Evolutionary conservation across 2,113 vertebrate genomes (phyloP).

Genomic region (Rhinolophus ferrumequinum): DNA sequence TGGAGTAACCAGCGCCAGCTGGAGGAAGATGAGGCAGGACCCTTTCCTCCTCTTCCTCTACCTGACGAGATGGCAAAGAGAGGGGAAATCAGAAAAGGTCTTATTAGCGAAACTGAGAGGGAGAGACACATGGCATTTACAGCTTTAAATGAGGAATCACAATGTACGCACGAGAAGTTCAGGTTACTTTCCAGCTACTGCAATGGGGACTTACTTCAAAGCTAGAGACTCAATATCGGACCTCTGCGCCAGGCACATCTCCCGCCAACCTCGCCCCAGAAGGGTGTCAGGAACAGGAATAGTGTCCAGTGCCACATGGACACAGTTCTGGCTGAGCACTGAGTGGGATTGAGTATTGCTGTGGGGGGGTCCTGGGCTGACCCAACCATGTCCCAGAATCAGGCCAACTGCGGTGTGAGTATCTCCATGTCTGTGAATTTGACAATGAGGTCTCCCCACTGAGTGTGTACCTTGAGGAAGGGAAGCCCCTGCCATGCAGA

Average conservation of each 20-base stretch:
- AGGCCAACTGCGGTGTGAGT: constrained; percentile 92
- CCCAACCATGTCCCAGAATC: constrained; percentile 82
- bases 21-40: background rate
- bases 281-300: background rate
- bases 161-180: background rate
- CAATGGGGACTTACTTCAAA: background rate
- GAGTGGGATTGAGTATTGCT: background rate
- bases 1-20: too few relatives aligned
- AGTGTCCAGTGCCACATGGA: background rate
- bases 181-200: background rate
- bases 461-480: constrained; percentile 90
- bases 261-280: background rate
- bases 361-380: background rate
- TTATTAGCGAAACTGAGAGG: background rate
- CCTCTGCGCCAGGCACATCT: background rate
- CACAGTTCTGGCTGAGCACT: background rate
- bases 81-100: background rate
- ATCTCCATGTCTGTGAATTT: constrained; percentile 92
- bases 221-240: constrained; percentile 54
- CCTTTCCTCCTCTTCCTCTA: background rate
- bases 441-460: constrained; percentile 91
- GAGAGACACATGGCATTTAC: too few relatives aligned
- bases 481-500: constrained; percentile 89
- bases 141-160: background rate
- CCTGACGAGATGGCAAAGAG: background rate